phyloP scores from a whole-genome alignment of 2,113 vertebrate genomes.

The Eolophus roseicapilla region DNA sequence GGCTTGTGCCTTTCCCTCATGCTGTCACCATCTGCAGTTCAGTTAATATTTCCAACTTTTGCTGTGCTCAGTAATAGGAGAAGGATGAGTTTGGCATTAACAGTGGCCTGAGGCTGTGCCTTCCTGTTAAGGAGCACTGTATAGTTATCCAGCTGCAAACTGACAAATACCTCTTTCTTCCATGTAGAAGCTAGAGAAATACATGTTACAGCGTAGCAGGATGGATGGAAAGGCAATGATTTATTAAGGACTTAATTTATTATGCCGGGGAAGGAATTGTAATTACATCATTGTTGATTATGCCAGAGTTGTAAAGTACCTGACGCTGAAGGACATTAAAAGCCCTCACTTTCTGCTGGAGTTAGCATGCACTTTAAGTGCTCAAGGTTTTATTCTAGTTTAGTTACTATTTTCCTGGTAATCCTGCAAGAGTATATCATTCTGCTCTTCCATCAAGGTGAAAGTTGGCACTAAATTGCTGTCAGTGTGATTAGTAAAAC shows the following conservation, averaged over 20 bases:
- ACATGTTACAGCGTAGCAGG: not conserved
- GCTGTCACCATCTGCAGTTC: not conserved
- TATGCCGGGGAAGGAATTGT: not conserved
- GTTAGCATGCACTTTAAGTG: not conserved
- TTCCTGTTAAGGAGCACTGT: not conserved
- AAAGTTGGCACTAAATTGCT: slow-evolving; percentile 50
- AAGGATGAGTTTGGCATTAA: slow-evolving; percentile 10
- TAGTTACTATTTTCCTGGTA: slow-evolving; percentile 2
- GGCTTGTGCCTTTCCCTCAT: not conserved
- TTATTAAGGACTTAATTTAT: slow-evolving; percentile 38
- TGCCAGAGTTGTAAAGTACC: slow-evolving; percentile 18
- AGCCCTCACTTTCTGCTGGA: not conserved
- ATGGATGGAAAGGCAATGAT: slow-evolving; percentile 22
- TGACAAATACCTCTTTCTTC: not conserved
- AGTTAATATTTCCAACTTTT: not conserved
- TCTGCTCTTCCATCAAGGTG: slow-evolving; percentile 42
- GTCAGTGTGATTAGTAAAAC: slow-evolving; percentile 38
- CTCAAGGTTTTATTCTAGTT: not conserved
- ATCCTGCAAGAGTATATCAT: not conserved
- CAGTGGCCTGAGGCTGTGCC: slow-evolving; percentile 5
- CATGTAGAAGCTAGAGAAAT: not conserved
- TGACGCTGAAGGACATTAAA: slow-evolving; percentile 14
- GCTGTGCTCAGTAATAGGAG: not conserved
- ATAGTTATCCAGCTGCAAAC: not conserved
- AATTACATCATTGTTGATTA: slow-evolving; percentile 39